phyloP scores from a whole-genome alignment of 2,888 invertebrate species.

The Lissonota sp. region DNA sequence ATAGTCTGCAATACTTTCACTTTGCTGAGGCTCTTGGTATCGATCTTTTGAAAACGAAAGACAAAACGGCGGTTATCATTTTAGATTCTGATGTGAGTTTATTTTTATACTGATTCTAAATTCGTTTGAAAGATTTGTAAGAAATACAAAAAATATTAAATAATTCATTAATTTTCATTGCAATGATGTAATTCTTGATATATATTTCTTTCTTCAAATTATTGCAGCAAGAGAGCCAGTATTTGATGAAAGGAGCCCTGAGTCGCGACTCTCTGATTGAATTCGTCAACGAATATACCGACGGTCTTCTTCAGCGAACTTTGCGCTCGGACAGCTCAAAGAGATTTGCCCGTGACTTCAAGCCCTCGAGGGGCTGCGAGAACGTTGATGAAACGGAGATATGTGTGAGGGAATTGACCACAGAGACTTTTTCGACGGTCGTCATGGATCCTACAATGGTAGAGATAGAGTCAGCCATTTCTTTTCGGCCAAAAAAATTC shows the following conservation, averaged over 20 bases:
- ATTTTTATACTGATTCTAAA: constrained; percentile 10
- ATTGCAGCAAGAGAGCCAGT: constrained; percentile 89
- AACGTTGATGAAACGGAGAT: constrained; percentile 75
- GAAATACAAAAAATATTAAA: constrained; percentile 6
- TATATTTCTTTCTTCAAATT: constrained; percentile 50
- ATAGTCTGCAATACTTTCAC: constrained; percentile 89
- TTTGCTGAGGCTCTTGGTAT: constrained; percentile 91
- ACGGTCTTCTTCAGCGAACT: constrained; percentile 82
- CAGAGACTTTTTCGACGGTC: constrained; percentile 87
- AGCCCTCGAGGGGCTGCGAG: constrained; percentile 67
- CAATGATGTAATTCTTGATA: background rate
- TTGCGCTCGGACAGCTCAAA: constrained; percentile 79
- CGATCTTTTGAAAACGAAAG: constrained; percentile 86
- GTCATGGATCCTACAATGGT: constrained; percentile 87
- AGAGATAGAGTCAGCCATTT: constrained; percentile 67
- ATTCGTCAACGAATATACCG: constrained; percentile 85
- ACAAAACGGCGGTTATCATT: constrained; percentile 89
- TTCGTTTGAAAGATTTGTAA: background rate
- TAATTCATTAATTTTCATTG: background rate
- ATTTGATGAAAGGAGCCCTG: constrained; percentile 85
- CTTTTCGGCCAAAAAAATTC: background rate
- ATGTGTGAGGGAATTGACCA: constrained; percentile 88
- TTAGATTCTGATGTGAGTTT: constrained; percentile 88
- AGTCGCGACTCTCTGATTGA: constrained; percentile 81
- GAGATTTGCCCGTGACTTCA: constrained; percentile 68